Percentiles rank a stretch among this genome's conserved stretches.
phyloP scores from a whole-genome alignment of 1,140 invertebrate genomes.

The Aphelenchoides fujianensis region DNA sequence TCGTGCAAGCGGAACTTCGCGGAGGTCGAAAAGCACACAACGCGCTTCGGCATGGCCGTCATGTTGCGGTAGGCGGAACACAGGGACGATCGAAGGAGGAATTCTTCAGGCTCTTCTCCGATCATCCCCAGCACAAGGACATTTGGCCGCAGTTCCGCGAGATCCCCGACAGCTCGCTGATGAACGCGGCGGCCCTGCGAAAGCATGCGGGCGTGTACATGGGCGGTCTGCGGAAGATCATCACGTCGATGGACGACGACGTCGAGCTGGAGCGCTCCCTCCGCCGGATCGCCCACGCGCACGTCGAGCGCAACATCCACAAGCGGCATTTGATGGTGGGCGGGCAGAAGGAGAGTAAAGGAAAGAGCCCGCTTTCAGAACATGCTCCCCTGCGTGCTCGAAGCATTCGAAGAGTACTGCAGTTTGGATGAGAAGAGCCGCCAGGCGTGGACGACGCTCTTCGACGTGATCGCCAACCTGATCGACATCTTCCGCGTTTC shows the following conservation, averaged over 20 bases:
- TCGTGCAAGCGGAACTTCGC: background rate
- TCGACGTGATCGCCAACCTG: constrained; percentile 57
- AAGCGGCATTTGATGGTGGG: constrained; percentile 49
- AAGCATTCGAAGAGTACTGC: constrained; percentile 36
- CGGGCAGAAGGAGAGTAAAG: constrained; percentile 12
- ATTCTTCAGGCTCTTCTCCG: constrained; percentile 48
- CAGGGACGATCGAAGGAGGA: constrained; percentile 7
- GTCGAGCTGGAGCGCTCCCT: constrained; percentile 31
- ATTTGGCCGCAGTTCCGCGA: constrained; percentile 53
- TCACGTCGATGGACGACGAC: constrained; percentile 46
- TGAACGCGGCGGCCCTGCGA: constrained; percentile 38
- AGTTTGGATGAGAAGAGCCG: constrained; percentile 41
- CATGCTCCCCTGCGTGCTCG: constrained; percentile 44
- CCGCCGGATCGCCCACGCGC: constrained; percentile 42
- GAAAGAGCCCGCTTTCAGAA: constrained; percentile 34
- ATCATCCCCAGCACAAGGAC: constrained; percentile 54
- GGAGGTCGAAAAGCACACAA: background rate
- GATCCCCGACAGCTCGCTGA: constrained; percentile 46
- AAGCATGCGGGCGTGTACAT: constrained; percentile 54
- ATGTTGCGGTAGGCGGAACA: constrained; percentile 24
- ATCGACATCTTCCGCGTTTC: constrained; percentile 48
- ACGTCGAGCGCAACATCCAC: constrained; percentile 48
- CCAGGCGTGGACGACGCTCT: constrained; percentile 50
- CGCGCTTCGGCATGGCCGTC: constrained; percentile 18
- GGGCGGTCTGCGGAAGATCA: constrained; percentile 44